These are phyloP conservation scores for Scaptomyza flava DNA, from an alignment of 2,888 invertebrate genomes.

Conservation along the genomic window DNA sequence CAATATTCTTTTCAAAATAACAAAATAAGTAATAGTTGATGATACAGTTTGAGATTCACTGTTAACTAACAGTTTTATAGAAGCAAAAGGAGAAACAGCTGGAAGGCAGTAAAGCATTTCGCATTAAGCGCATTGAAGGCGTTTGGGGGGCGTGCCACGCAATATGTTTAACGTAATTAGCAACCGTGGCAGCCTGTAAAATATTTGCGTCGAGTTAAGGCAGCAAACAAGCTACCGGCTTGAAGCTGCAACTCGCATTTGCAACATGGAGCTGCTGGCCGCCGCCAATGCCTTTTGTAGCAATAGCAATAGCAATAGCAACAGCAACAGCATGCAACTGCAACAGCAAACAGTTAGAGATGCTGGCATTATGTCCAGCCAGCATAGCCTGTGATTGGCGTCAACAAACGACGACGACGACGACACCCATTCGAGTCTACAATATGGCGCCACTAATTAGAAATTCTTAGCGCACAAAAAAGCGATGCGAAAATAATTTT, in stretches of 20 bases:
- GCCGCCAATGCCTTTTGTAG: slow-evolving; percentile 58
- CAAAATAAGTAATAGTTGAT: too few species aligned
- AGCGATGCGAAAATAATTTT: slow-evolving; percentile 64
- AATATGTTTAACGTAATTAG: slow-evolving; percentile 77
- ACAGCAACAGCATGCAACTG: slow-evolving; percentile 7
- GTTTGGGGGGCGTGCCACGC: slow-evolving; percentile 63
- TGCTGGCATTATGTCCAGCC: slow-evolving; percentile 37
- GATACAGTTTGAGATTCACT: slow-evolving; percentile 17
- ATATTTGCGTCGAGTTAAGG: slow-evolving; percentile 78
- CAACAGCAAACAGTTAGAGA: slow-evolving; percentile 59
- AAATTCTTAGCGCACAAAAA: slow-evolving; percentile 76
- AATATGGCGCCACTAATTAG: slow-evolving; percentile 81
- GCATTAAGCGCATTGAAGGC: slow-evolving; percentile 9
- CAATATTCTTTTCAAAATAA: too few species aligned
- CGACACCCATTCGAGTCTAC: slow-evolving; percentile 67
- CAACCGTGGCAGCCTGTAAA: slow-evolving; percentile 60
- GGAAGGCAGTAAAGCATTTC: slow-evolving; percentile 35
- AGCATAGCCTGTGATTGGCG: slow-evolving; percentile 54
- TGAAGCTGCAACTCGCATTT: slow-evolving; percentile 30
- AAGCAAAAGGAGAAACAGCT: slow-evolving; percentile 44
- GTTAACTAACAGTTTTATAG: slow-evolving; percentile 22
- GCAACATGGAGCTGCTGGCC: slow-evolving; percentile 30
- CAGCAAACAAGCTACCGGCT: slow-evolving; percentile 71
- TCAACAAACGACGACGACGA: slow-evolving; percentile 43
- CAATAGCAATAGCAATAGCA: slow-evolving; percentile 31